Conservation (phyloP, 2,797 vertebrate genomes). For the Triplophysa yarkandensis region DNA sequence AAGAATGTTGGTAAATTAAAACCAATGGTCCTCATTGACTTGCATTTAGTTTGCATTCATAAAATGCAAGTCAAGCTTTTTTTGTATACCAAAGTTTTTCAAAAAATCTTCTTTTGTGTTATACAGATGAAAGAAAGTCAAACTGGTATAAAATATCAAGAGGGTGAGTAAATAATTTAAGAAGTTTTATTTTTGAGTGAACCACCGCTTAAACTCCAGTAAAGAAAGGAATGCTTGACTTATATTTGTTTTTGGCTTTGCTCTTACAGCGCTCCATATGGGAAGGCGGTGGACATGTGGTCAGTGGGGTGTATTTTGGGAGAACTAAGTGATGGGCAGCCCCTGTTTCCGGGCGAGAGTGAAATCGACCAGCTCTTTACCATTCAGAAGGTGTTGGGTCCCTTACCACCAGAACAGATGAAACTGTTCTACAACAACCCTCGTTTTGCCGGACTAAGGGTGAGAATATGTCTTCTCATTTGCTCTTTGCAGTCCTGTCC, state of each 20-base stretch:
- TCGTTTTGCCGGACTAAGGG: conserved; percentile 56
- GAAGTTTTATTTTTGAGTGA: background rate
- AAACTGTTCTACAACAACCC: conserved; percentile 98
- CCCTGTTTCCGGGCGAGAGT: conserved; percentile 96
- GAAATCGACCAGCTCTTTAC: conserved; percentile 99
- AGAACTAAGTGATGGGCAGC: conserved; percentile 96
- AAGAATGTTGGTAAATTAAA: no score
- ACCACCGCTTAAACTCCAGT: no score
- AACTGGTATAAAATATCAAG: no score
- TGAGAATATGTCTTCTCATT: conserved; percentile 24
- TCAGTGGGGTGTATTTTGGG: conserved; percentile 98
- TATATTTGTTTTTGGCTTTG: conserved; percentile 13
- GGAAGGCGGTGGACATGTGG: conserved; percentile 99
- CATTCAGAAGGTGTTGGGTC: conserved; percentile 97
- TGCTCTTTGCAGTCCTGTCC: background rate
- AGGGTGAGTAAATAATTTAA: no score
- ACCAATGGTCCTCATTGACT: no score
- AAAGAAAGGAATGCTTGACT: background rate
- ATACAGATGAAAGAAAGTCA: no score
- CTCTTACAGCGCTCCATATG: conserved; percentile 88
- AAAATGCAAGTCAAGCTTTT: no score
- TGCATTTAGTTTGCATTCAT: no score
- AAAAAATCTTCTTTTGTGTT: no score
- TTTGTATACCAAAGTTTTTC: no score
- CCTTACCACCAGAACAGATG: conserved; percentile 96